These are phyloP conservation scores for Mnemiopsis leidyi DNA, from an alignment of 37 sponge, comb jelly and placozoan genomes.

Conservation along the genomic window DNA sequence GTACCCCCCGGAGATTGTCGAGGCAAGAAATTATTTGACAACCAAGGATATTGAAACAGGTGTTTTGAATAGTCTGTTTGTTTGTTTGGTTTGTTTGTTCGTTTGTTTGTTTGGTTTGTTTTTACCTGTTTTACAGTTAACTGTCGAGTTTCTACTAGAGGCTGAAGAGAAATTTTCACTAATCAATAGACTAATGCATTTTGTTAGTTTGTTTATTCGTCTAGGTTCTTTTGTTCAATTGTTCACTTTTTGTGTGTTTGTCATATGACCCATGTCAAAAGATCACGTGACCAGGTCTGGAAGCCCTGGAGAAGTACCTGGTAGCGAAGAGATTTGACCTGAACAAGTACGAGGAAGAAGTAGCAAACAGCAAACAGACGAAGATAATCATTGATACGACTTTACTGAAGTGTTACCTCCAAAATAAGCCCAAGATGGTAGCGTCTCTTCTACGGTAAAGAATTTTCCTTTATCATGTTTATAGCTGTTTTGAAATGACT, in stretches of 20 bases:
- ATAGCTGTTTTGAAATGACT: too few relatives aligned
- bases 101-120: too few relatives aligned
- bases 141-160: too few relatives aligned
- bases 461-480: not conserved
- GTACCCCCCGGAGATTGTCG: constrained; percentile 31
- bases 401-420: constrained; percentile 48
- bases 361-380: constrained; percentile 2
- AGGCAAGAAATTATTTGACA: constrained; percentile 27
- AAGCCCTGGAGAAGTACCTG: constrained; percentile 52
- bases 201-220: too few relatives aligned
- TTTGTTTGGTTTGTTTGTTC: too few relatives aligned
- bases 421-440: constrained; percentile 50
- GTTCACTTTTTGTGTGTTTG: too few relatives aligned
- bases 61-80: too few relatives aligned
- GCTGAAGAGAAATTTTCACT: too few relatives aligned
- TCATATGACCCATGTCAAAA: too few relatives aligned
- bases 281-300: not conserved
- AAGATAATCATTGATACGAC: constrained; percentile 59
- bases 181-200: too few relatives aligned
- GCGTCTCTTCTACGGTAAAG: constrained; percentile 25
- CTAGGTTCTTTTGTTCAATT: too few relatives aligned
- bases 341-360: constrained; percentile 16
- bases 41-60: constrained; percentile 28
- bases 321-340: constrained; percentile 44
- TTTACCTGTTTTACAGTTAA: too few relatives aligned